Conservation (phyloP, 2,888 invertebrate species). For the Xylota sylvarum region DNA sequence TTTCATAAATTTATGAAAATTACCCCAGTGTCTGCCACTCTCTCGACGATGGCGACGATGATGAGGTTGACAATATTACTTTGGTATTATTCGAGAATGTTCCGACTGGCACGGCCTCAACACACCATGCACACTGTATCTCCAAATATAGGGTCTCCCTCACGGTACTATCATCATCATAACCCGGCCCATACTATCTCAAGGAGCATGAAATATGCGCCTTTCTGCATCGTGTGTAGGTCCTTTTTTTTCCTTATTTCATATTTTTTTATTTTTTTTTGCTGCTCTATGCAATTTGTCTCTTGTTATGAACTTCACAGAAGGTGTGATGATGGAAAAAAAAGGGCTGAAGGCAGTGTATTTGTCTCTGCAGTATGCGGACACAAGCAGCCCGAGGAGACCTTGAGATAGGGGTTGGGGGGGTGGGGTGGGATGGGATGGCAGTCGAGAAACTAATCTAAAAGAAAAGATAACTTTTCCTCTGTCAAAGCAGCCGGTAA, state of each 20-base stretch:
- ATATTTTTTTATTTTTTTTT: slow-evolving; percentile 45
- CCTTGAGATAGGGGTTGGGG: slow-evolving; percentile 27
- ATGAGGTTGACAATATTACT: slow-evolving; percentile 57
- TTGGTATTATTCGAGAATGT: slow-evolving; percentile 30
- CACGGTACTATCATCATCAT: slow-evolving; percentile 60
- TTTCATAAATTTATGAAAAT: slow-evolving; percentile 57
- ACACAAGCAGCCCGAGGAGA: slow-evolving; percentile 49
- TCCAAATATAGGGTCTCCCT: slow-evolving; percentile 34
- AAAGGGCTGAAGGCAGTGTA: slow-evolving; percentile 41
- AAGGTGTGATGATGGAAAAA: slow-evolving; percentile 63
- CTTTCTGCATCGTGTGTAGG: slow-evolving; percentile 47
- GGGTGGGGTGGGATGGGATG: not conserved
- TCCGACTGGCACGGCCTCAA: slow-evolving; percentile 25
- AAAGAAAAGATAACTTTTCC: slow-evolving; percentile 77
- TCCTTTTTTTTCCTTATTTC: slow-evolving; percentile 27
- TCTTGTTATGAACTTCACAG: slow-evolving; percentile 76
- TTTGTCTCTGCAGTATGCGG: slow-evolving; percentile 61
- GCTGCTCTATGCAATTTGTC: slow-evolving; percentile 71
- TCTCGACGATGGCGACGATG: not conserved
- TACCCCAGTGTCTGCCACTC: not conserved
- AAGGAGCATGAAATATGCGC: slow-evolving; percentile 65
- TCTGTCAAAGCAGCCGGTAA: slow-evolving; percentile 78
- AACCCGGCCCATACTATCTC: slow-evolving; percentile 49
- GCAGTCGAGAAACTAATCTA: slow-evolving; percentile 73
- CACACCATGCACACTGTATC: not conserved